phyloP scores from a whole-genome alignment of 1,140 invertebrate species.

The Cheumatopsyche charites region DNA sequence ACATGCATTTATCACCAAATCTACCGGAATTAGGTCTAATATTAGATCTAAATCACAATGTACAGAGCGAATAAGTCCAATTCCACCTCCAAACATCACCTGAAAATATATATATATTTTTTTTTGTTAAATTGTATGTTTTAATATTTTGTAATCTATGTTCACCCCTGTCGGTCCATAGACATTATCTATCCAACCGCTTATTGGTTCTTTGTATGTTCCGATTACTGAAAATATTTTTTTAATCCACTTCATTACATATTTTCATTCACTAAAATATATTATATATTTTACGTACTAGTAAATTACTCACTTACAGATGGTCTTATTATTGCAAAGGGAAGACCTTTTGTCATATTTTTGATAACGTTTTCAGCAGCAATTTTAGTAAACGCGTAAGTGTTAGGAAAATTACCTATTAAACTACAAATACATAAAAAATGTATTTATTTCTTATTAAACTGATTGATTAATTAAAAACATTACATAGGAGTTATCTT shows the following conservation, averaged over 20 bases:
- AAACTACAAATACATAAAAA: too few relatives aligned
- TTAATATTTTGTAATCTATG: too few relatives aligned
- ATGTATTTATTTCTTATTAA: too few relatives aligned
- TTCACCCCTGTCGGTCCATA: slow-evolving; percentile 87
- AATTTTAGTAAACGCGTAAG: slow-evolving; percentile 85
- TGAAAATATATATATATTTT: too few relatives aligned
- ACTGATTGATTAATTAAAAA: too few relatives aligned
- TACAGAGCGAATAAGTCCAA: slow-evolving; percentile 77
- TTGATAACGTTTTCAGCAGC: slow-evolving; percentile 76
- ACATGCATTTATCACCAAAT: slow-evolving; percentile 79
- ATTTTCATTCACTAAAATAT: not conserved
- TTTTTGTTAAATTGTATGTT: slow-evolving; percentile 23
- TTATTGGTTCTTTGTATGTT: slow-evolving; percentile 75
- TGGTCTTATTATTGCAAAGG: slow-evolving; percentile 74
- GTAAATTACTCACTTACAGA: slow-evolving; percentile 66
- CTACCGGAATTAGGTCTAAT: slow-evolving; percentile 86
- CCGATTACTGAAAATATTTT: slow-evolving; percentile 71
- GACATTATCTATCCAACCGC: slow-evolving; percentile 92
- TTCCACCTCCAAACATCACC: slow-evolving; percentile 71
- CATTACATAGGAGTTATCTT: slow-evolving; percentile 73
- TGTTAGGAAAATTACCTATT: slow-evolving; percentile 80
- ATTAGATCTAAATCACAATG: slow-evolving; percentile 65
- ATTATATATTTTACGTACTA: not conserved
- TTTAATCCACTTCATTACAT: not conserved
- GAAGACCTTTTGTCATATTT: slow-evolving; percentile 70